Percentiles rank a stretch among this genome's conserved stretches.
These are phyloP conservation scores for Sitobion miscanthi DNA, from an alignment of 1,140 invertebrate species.

Conservation along the genomic window DNA sequence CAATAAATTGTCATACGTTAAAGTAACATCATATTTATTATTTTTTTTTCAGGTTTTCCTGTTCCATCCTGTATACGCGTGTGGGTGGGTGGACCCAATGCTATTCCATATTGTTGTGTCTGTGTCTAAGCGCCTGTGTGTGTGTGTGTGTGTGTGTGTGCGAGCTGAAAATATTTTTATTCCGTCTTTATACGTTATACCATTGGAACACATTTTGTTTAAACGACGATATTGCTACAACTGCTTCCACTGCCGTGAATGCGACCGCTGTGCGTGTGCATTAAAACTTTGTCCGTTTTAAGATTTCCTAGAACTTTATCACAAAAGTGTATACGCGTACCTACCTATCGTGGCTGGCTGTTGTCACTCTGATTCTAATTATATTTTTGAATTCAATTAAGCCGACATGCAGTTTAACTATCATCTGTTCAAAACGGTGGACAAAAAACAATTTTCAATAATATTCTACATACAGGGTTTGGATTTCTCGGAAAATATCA, in stretches of 20 bases:
- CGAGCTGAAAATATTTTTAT: not conserved
- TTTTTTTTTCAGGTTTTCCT: too few species aligned
- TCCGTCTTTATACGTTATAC: not conserved
- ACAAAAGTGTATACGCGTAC: not conserved
- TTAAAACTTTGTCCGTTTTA: not conserved
- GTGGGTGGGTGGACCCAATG: too few species aligned
- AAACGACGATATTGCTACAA: not conserved
- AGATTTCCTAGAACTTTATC: not conserved
- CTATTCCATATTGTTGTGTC: not conserved
- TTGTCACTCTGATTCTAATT: not conserved
- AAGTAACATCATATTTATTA: too few species aligned
- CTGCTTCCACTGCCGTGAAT: not conserved
- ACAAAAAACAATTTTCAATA: not conserved
- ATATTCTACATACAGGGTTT: not conserved
- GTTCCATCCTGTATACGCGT: too few species aligned
- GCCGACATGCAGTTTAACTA: not conserved
- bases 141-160: not conserved
- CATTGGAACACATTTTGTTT: not conserved
- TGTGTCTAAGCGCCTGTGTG: too few species aligned
- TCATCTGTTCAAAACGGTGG: not conserved
- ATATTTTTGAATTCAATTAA: not conserved
- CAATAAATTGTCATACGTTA: too few species aligned
- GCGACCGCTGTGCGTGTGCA: not conserved
- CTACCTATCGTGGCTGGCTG: not conserved
- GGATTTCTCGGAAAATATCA: not conserved